Evolutionary conservation across 2,113 vertebrate genomes (phyloP).

Genomic region (Trematocara unimaculatum): DNA sequence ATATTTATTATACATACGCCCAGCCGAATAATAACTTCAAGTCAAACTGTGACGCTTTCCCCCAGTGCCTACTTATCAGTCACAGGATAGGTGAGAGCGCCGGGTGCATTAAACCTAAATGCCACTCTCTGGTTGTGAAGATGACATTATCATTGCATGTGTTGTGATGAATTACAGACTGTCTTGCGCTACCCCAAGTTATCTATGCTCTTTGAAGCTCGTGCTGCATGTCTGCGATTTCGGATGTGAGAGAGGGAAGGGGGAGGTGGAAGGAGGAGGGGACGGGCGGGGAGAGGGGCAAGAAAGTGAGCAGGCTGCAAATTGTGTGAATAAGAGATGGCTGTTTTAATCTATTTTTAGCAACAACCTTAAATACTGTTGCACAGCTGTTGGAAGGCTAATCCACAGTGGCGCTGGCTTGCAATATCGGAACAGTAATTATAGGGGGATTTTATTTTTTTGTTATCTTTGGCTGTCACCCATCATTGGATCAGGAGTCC

Average conservation of each 20-base stretch:
- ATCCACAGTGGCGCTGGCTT: conserved; percentile 52
- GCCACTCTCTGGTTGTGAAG: conserved; percentile 5
- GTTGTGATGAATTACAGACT: conserved; percentile 50
- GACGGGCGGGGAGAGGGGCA: background rate
- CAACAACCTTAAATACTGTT: conserved; percentile 43
- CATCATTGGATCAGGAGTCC: conserved; percentile 57
- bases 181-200: conserved; percentile 44
- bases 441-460: conserved; percentile 25
- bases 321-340: conserved; percentile 57
- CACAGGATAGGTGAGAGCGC: background rate
- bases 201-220: conserved; percentile 73
- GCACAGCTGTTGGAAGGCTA: conserved; percentile 46
- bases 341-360: conserved; percentile 62
- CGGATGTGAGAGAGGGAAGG: conserved; percentile 2
- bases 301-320: conserved; percentile 52
- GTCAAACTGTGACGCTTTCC: background rate
- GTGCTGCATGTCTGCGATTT: conserved; percentile 51
- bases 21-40: background rate
- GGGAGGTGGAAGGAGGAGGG: background rate
- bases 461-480: conserved; percentile 63
- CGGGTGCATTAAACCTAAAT: conserved; percentile 2
- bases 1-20: background rate
- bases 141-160: conserved; percentile 35
- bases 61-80: background rate
- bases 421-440: conserved; percentile 56